These are phyloP conservation scores for Pterophyllum scalare DNA, from an alignment of 2,113 vertebrate genomes.

Conservation along the genomic window DNA sequence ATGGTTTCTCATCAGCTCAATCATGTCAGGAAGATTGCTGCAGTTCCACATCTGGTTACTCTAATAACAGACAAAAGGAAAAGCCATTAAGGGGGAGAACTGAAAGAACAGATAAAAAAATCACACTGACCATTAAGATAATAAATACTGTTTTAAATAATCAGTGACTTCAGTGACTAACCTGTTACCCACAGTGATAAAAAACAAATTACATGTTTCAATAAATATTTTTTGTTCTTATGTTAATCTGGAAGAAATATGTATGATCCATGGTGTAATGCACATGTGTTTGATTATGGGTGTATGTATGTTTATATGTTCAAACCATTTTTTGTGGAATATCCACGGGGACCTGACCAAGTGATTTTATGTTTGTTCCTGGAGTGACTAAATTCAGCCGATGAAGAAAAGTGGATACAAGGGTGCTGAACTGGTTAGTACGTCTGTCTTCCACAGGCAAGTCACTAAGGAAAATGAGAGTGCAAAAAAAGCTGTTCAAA, in stretches of 20 bases:
- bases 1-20: slow-evolving; percentile 58
- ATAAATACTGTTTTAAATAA: neutral
- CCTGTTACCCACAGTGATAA: neutral
- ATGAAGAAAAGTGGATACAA: slow-evolving; percentile 1
- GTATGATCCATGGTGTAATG: neutral
- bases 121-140: neutral
- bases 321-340: slow-evolving; percentile 24
- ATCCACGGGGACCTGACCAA: neutral
- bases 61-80: slow-evolving; percentile 24
- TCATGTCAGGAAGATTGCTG: slow-evolving; percentile 50
- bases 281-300: neutral
- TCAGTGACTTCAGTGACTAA: neutral
- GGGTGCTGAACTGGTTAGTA: neutral
- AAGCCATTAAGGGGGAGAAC: neutral
- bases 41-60: slow-evolving; percentile 56
- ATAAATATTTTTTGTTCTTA: neutral
- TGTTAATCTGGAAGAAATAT: neutral
- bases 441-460: neutral
- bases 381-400: slow-evolving; percentile 11
- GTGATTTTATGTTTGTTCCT: neutral
- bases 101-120: neutral
- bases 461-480: slow-evolving; percentile 38
- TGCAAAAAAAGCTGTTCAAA: neutral
- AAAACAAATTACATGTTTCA: neutral
- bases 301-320: slow-evolving; percentile 4